Evolutionary conservation across 1,140 invertebrate species (phyloP), one percentile per base, ranked within the genome.

Genomic region (Drosophila micromelanica): DNA sequence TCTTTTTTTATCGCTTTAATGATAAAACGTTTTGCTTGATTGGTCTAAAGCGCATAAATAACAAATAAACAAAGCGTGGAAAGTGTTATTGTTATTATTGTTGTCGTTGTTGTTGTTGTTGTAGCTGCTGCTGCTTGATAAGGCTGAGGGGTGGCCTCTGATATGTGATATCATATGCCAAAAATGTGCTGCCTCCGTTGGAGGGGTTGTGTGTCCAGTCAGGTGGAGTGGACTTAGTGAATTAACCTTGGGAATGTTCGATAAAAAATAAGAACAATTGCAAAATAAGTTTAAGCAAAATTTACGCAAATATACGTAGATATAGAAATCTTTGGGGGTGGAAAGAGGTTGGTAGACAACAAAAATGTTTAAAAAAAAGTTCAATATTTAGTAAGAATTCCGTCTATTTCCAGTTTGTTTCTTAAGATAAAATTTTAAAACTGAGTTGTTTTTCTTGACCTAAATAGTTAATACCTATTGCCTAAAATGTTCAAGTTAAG

Each of bases 11-110:
- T 86, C 82, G 76, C 78, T 78, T 69, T 67, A 78, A 86, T 86
- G 78, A 86, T 89, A 86, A 86, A 86, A 71, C 84, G 82, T 87
- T 86, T 86, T 86, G 81, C 78, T 89, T 86, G 82, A 89, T 84
- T 84, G 80, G 63, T 76, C 80, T 84, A 85, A 84, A 71, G 82
- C 84, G 63, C 75, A 87, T 87, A 86, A 86, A 86, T 82, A 78
- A 78, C 65, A 76, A 86, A 81, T 72, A 86, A 86, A 87, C 85
- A 86, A 86, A 87, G 74, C 70, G 61, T 76, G 75, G n/a, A 59
- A 78, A 69, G 38, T 63, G 55, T 60, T 38, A 54, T 63, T 79
- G 42, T 62, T 79, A 51, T 65, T 76, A 37, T 67, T 81, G 37
- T 62, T 73, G 46, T 74, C 17, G 17, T 17, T 63, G 30, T 54